Evolutionary conservation across 2,888 invertebrate genomes (phyloP), one percentile per base, ranked within the genome.

Genomic region (Yponomeuta malinellus): DNA sequence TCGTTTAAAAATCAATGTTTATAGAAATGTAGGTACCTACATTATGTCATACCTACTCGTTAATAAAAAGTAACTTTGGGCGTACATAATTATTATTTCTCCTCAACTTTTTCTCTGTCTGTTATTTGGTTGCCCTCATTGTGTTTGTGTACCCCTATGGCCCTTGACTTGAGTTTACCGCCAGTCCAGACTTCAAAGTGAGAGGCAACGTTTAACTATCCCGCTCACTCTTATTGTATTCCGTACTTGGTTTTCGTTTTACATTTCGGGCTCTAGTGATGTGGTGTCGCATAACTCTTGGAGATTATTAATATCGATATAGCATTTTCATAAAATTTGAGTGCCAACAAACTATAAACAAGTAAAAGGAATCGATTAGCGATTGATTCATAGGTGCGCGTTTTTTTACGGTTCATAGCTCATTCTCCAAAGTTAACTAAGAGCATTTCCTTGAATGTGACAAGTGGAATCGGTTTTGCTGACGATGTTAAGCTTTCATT

Each of bases 171-270:
- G 52, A 76, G 77, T 79, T 78, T 82, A 80, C 84, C 86, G 85
- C 83, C 85, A 81, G 80, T 79, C 83, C 84, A 83, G 84, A 83
- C 82, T 79, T 73, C 74, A 73, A 79, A 87, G 74, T 75, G 83
- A 80, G 82, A 82, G 63, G 74, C 72, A 68, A 71, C 73, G 74
- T 78, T 68, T 78, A 73, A 76, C 74, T 72, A 70, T 76, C 83
- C 78, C 83, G 72, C 77, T 90, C 81, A 70, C 86, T 83, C 90
- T 85, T 85, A 87, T 90, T 90, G 88, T 90, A 85, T 83, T 84
- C 90, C 88, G 81, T 87, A 88, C 89, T 89, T 90, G 88, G 89
- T 86, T 88, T 90, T 90, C 90, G 84, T 91, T 91, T 91, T 90
- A 87, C 86, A 84, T 88, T 89, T 88, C 79, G 79, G 82, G 76